Percentiles rank a stretch among this genome's conserved stretches.
Evolutionary conservation across 1,140 invertebrate genomes (phyloP).

Genomic region (Linepithema humile): DNA sequence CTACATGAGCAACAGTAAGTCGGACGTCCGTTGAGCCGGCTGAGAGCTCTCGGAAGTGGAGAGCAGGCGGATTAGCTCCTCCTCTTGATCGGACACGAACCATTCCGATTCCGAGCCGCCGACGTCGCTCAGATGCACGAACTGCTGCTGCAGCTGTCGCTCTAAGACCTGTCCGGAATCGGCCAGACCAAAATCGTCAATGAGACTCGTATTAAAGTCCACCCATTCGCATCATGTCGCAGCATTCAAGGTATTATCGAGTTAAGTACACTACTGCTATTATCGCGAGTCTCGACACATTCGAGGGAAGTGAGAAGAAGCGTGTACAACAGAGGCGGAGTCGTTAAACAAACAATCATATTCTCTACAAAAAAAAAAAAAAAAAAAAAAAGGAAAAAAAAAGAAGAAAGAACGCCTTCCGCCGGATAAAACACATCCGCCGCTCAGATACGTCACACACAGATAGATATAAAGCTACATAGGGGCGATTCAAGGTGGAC

Average conservation of each 20-base stretch:
- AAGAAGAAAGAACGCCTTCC: too few relatives aligned
- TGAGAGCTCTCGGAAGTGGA: slow-evolving; percentile 81
- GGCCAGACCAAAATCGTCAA: slow-evolving; percentile 81
- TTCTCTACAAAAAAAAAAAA: slow-evolving; percentile 55
- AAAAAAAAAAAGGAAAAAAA: too few relatives aligned
- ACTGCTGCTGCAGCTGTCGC: slow-evolving; percentile 81
- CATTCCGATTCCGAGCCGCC: slow-evolving; percentile 90
- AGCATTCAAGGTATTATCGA: slow-evolving; percentile 63
- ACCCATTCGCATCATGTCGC: slow-evolving; percentile 64
- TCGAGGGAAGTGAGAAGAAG: slow-evolving; percentile 26
- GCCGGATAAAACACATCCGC: slow-evolving; percentile 65
- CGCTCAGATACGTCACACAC: slow-evolving; percentile 67
- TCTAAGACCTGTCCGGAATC: slow-evolving; percentile 81
- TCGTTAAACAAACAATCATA: slow-evolving; percentile 53
- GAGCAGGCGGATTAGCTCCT: slow-evolving; percentile 90
- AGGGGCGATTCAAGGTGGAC: slow-evolving; percentile 76
- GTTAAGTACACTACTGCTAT: slow-evolving; percentile 31
- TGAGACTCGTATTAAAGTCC: slow-evolving; percentile 80
- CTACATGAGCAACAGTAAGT: slow-evolving; percentile 82
- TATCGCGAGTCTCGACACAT: slow-evolving; percentile 34
- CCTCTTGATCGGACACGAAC: slow-evolving; percentile 92
- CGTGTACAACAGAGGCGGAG: slow-evolving; percentile 23
- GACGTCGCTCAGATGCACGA: slow-evolving; percentile 79
- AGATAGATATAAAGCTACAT: slow-evolving; percentile 46
- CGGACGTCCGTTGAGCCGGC: slow-evolving; percentile 79